Percentiles rank a stretch among this genome's conserved stretches.
These are phyloP conservation scores for Tyto alba DNA, from an alignment of 2,113 vertebrate species.

Conservation along the genomic window DNA sequence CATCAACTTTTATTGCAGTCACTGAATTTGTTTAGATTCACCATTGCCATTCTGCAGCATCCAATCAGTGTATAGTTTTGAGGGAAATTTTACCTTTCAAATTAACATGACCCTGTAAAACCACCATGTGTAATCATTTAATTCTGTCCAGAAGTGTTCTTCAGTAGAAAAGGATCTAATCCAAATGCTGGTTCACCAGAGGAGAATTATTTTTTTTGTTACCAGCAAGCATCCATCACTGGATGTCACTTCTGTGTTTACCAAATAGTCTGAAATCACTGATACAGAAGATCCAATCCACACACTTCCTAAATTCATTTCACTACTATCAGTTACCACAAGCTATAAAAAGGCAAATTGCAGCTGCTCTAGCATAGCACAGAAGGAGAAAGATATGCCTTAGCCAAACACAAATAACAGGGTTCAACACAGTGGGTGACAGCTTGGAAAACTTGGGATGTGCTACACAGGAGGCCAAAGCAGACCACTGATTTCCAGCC, in stretches of 20 bases:
- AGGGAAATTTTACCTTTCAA: neutral
- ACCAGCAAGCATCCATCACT: neutral
- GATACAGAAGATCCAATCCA: conserved; percentile 37
- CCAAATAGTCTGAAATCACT: conserved; percentile 49
- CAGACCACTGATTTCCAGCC: neutral
- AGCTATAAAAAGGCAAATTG: conserved; percentile 54
- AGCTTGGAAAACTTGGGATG: neutral
- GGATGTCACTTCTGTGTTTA: conserved; percentile 47
- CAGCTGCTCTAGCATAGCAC: conserved; percentile 41
- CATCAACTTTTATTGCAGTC: neutral
- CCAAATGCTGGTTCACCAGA: neutral
- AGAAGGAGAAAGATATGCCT: conserved; percentile 17
- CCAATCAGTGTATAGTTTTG: neutral
- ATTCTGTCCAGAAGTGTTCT: neutral
- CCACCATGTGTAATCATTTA: neutral
- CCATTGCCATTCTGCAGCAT: neutral
- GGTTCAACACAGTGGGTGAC: neutral
- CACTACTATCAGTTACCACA: conserved; percentile 49
- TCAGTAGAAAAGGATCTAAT: neutral
- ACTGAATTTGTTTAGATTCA: neutral
- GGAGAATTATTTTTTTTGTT: neutral
- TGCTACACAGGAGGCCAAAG: neutral
- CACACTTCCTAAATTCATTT: conserved; percentile 55
- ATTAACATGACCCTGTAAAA: neutral
- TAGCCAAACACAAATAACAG: neutral